Conservation (phyloP, 2,888 invertebrate species). For the Ashinkailepas kermadecensis region DNA sequence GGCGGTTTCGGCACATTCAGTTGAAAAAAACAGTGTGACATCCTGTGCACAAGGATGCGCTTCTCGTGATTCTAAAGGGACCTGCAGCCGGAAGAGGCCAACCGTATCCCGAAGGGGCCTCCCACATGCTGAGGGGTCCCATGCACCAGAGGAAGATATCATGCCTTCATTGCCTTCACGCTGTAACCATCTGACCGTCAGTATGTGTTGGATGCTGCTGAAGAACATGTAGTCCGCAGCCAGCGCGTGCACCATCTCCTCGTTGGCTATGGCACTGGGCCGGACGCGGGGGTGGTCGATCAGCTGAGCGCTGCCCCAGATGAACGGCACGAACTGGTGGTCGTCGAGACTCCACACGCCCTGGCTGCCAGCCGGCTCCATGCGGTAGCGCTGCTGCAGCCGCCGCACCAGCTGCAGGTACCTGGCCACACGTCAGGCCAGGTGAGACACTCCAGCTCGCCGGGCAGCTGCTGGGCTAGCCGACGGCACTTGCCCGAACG, state of each 20-base stretch:
- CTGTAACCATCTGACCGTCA: conserved; percentile 49
- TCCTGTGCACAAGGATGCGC: too few species aligned
- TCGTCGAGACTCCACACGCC: conserved; percentile 99
- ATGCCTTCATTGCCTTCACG: too few species aligned
- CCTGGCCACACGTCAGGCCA: conserved; percentile 44
- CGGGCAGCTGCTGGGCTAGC: too few species aligned
- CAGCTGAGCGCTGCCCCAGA: conserved; percentile 98
- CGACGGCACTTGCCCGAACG: too few species aligned
- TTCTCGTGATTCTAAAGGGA: too few species aligned
- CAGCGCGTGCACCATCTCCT: conserved; percentile 58
- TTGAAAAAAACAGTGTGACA: too few species aligned
- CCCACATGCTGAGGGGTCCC: too few species aligned
- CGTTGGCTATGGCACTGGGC: conserved; percentile 75
- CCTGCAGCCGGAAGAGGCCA: too few species aligned
- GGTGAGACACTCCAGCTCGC: background rate
- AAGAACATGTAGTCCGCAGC: conserved; percentile 81
- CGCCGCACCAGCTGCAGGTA: conserved; percentile 76
- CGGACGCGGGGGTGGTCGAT: conserved; percentile 73
- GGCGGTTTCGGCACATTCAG: too few species aligned
- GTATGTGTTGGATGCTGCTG: conserved; percentile 86
- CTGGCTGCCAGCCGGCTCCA: conserved; percentile 99
- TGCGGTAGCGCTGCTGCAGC: conserved; percentile 81
- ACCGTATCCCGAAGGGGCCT: too few species aligned
- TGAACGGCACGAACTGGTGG: conserved; percentile 95
- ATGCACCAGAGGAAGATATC: too few species aligned